Evolutionary conservation across 2,113 vertebrate genomes (phyloP).

Genomic region (Alosa alosa): DNA sequence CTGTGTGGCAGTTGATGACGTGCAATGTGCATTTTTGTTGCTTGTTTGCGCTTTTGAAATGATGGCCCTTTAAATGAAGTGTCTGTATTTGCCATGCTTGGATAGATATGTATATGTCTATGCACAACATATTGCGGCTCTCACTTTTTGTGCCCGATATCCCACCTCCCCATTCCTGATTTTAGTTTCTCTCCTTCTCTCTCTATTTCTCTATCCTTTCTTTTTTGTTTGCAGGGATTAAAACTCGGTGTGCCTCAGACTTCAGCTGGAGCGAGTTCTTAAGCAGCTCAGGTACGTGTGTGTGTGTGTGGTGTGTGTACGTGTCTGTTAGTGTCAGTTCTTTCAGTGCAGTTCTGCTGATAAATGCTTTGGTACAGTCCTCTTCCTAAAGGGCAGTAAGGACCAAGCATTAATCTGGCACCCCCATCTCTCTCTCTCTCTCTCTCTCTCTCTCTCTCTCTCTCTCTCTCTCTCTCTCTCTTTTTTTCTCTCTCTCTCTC

Average conservation of each 20-base stretch:
- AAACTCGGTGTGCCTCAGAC: slow-evolving; percentile 63
- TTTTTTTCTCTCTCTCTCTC: no score
- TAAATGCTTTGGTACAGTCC: not conserved
- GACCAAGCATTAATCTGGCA: not conserved
- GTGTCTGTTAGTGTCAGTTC: not conserved
- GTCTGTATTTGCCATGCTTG: no score
- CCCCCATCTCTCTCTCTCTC: not conserved
- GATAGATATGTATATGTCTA: no score
- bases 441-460: not conserved
- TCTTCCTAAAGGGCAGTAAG: not conserved
- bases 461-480: not conserved
- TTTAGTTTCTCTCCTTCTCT: not conserved
- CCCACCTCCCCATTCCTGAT: not conserved
- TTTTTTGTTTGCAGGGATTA: slow-evolving; percentile 70
- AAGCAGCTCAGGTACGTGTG: slow-evolving; percentile 75
- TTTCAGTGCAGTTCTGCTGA: not conserved
- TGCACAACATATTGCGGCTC: no score
- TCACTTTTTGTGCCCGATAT: not conserved
- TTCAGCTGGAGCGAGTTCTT: slow-evolving; percentile 85
- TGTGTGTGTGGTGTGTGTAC: not conserved
- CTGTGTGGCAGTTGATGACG: no score
- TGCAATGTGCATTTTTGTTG: no score
- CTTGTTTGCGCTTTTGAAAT: no score
- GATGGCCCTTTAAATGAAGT: no score
- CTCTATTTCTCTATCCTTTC: not conserved